Evolutionary conservation across 2,797 vertebrate species (phyloP).

Genomic region (Xenentodon cancila): DNA sequence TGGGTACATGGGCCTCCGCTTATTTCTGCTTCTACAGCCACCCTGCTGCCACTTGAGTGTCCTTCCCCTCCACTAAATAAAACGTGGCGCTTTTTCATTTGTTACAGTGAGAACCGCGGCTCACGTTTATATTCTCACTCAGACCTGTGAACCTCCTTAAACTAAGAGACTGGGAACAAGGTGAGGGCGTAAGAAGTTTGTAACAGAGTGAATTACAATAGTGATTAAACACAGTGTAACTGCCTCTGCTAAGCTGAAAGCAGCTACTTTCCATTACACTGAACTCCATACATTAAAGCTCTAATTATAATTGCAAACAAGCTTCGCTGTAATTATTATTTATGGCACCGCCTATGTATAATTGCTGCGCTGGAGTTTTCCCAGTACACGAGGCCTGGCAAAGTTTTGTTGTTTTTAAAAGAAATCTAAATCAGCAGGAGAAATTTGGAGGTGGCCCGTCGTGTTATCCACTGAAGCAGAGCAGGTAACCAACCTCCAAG

Average conservation of each 20-base stretch:
- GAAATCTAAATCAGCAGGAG: conserved; percentile 58
- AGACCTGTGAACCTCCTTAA: conserved; percentile 32
- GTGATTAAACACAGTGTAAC: conserved; percentile 77
- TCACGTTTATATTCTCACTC: conserved; percentile 60
- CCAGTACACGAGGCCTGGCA: conserved; percentile 49
- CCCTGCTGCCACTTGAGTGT: conserved; percentile 64
- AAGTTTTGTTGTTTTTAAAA: conserved; percentile 48
- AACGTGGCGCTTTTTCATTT: conserved; percentile 66
- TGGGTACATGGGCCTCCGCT: conserved; percentile 43
- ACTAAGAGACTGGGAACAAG: conserved; percentile 35
- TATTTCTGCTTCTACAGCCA: conserved; percentile 59
- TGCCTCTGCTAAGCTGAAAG: conserved; percentile 64
- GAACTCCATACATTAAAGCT: conserved; percentile 74
- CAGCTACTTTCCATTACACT: conserved; percentile 69
- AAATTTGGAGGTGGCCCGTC: conserved; percentile 53
- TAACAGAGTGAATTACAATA: conserved; percentile 58
- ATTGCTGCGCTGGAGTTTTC: conserved; percentile 12
- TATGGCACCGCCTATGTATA: conserved; percentile 67
- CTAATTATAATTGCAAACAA: conserved; percentile 79
- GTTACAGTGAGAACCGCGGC: conserved; percentile 48
- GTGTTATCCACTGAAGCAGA: conserved; percentile 14
- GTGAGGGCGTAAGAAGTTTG: conserved; percentile 39
- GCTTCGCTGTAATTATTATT: conserved; percentile 71
- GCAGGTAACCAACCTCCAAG: conserved; percentile 30
- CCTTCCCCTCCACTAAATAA: conserved; percentile 73